Conservation (phyloP, 2,888 invertebrate species). For the Cantharis nigra region DNA sequence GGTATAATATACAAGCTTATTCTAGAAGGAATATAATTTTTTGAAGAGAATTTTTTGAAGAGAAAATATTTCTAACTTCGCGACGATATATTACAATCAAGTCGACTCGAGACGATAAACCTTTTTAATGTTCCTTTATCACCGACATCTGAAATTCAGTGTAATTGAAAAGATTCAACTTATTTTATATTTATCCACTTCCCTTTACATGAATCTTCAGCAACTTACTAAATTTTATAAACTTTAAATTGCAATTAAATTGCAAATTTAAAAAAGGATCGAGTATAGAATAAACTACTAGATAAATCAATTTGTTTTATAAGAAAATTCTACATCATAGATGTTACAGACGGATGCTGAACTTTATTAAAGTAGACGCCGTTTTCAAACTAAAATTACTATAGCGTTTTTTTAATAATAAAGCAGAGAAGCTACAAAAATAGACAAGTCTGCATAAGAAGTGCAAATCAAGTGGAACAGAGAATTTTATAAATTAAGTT, state of each 20-base stretch:
- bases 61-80: background rate
- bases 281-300: background rate
- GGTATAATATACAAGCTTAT: background rate
- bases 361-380: background rate
- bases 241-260: background rate
- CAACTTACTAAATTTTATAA: background rate
- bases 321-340: background rate
- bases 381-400: background rate
- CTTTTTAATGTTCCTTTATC: background rate
- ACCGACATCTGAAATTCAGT: background rate
- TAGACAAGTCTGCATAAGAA: background rate
- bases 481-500: background rate
- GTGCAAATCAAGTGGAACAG: background rate
- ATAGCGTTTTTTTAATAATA: background rate
- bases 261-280: background rate
- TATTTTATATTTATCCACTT: background rate
- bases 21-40: background rate
- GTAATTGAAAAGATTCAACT: background rate
- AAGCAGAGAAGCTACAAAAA: background rate
- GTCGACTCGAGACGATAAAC: background rate
- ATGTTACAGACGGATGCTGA: background rate
- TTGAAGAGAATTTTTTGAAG: background rate
- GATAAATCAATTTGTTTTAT: background rate
- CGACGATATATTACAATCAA: background rate
- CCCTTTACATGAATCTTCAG: background rate